Percentiles rank a stretch among this genome's conserved stretches.
Evolutionary conservation across 2,113 vertebrate genomes (phyloP).

Genomic region (Emydocephalus ijimae): DNA sequence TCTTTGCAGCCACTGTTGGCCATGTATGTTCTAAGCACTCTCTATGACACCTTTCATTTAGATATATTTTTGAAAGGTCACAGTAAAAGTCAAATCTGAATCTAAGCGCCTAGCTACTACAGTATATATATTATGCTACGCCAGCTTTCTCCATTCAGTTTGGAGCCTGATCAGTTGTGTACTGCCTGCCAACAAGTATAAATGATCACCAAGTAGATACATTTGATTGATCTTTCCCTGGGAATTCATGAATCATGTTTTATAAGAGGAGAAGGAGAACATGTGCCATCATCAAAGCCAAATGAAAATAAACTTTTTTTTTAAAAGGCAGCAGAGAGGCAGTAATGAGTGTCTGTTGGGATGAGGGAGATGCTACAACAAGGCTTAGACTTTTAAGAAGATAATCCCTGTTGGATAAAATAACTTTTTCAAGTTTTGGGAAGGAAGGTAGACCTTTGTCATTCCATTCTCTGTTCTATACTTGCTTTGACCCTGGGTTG

Average conservation of each 20-base stretch:
- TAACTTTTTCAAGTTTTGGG: neutral
- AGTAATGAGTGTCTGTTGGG: neutral
- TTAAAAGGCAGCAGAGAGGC: neutral
- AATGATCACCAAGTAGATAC: neutral
- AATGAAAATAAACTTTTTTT: conserved; percentile 17
- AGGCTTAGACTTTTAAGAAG: neutral
- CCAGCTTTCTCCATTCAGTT: neutral
- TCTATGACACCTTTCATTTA: neutral
- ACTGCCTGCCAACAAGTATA: conserved; percentile 5
- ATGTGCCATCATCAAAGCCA: neutral
- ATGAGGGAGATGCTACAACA: neutral
- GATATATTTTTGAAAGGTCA: neutral
- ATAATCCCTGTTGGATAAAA: neutral
- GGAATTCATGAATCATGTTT: conserved; percentile 27
- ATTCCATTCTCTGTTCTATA: neutral
- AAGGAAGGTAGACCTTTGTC: neutral
- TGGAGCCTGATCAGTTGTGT: accelerated
- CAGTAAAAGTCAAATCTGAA: neutral
- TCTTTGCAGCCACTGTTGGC: neutral
- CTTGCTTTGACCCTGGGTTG: neutral
- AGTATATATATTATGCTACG: neutral
- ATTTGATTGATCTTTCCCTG: neutral
- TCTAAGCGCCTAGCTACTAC: neutral
- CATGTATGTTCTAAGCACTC: neutral
- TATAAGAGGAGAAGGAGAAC: conserved; percentile 31